Percentiles rank a stretch among this genome's conserved stretches.
Evolutionary conservation across 2,797 vertebrate genomes (phyloP).

Genomic region (Echeneis naucrates): DNA sequence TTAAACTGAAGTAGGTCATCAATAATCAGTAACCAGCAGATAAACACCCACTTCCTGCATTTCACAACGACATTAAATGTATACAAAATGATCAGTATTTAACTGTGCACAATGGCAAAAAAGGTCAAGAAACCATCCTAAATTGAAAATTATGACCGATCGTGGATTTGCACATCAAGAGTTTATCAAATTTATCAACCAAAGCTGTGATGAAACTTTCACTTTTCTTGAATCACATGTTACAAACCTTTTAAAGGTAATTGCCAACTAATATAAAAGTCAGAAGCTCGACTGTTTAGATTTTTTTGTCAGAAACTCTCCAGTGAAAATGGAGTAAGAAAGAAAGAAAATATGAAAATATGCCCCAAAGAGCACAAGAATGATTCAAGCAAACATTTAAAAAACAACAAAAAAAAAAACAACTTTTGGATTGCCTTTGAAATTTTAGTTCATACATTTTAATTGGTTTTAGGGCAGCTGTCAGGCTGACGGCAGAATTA

Average conservation of each 20-base stretch:
- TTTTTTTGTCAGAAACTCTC: slow-evolving; percentile 22
- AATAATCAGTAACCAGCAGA: not conserved
- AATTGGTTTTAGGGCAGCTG: slow-evolving; percentile 74
- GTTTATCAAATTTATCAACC: not conserved
- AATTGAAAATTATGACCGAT: not conserved
- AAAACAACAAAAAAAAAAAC: slow-evolving; percentile 49
- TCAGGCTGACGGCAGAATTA: slow-evolving; percentile 61
- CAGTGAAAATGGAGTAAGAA: slow-evolving; percentile 49
- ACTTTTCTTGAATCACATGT: slow-evolving; percentile 5
- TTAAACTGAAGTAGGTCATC: slow-evolving; percentile 39
- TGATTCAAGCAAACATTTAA: slow-evolving; percentile 62
- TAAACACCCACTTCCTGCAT: not conserved
- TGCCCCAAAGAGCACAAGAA: slow-evolving; percentile 44
- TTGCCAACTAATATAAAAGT: slow-evolving; percentile 19
- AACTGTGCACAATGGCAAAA: not conserved
- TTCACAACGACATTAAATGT: not conserved
- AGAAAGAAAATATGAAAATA: slow-evolving; percentile 61
- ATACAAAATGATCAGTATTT: not conserved
- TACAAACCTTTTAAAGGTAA: not conserved
- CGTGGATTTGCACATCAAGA: not conserved
- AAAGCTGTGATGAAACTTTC: not conserved
- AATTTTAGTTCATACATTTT: slow-evolving; percentile 71
- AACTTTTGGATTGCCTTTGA: slow-evolving; percentile 61
- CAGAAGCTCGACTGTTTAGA: slow-evolving; percentile 5
- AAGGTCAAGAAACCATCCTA: not conserved